Base-by-base conservation (phyloP, 1,140 invertebrate genomes). In the Heliconius hermathena region DNA sequence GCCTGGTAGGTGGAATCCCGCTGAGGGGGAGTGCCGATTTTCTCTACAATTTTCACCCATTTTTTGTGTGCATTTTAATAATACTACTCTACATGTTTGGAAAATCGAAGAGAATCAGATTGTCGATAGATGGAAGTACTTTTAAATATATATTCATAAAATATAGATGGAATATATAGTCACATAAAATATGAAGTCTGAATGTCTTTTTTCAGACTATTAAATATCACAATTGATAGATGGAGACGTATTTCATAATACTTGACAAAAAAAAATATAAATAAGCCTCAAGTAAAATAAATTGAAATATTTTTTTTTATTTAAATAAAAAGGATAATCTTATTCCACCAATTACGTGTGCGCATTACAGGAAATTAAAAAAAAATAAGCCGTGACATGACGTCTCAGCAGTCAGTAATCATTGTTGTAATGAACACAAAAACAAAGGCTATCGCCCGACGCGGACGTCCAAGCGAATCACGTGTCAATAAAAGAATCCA, bases 1-100 rank as follows among this genome's bases (percentile, higher is more conserved):
- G 85, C 90, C 89, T 92, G 82, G 91, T 93, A 93, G 89, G 87
- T 89, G 86, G 88, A 87, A 89, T 86, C 88, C 88, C 82, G 84
- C 79, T 79, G 85, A 83, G 90, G 86, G 90, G 88, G 88, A 81
- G 84, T 82, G 84, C 86, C 88, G 87, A 89, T 91, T 91, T 91
- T 89, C 89, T 88, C 87, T 86, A 86, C 89, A 66, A 20, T 66
- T 91, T 89, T 90, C 85, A 85, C 84, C 82, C 87, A 82, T 92
- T 91, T 91, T 90, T 91, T 87, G 79, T 86, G 38, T 76, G 89
- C 91, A 93, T 91, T 91, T 52, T 91, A 57, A 57, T 57, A 2
- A n/a, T 93, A 89, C 90, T 41, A 33, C 29, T 33, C 3, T 33
- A 33, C 5, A 92, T 81, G 76, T 82, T 76, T 79, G 73, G 70